Evolutionary conservation across 2,888 invertebrate species (phyloP).

Genomic region (Lacanobia wlatinum): DNA sequence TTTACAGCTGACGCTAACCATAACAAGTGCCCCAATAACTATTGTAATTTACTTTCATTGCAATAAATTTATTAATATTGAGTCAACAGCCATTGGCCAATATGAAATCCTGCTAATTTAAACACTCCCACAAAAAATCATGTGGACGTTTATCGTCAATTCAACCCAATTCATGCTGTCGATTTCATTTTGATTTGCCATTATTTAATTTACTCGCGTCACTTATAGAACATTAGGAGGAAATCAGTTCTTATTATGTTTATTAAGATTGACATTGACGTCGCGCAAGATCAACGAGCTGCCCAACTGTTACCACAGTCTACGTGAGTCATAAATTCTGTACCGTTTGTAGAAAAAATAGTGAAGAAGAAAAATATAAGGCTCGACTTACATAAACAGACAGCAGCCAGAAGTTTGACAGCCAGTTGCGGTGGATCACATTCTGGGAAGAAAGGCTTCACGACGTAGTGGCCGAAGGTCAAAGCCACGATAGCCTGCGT

Average conservation of each 20-base stretch:
- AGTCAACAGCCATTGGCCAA: conserved; percentile 6
- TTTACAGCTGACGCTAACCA: conserved; percentile 2
- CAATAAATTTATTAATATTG: conserved; percentile 9
- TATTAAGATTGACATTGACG: conserved; percentile 47
- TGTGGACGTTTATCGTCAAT: conserved; percentile 40
- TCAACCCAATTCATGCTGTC: conserved; percentile 52
- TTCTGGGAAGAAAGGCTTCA: conserved; percentile 95
- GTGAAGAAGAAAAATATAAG: not conserved
- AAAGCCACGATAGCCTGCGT: conserved; percentile 96
- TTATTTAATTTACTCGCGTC: conserved; percentile 50
- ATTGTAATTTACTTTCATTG: conserved; percentile 25
- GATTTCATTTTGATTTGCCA: conserved; percentile 54
- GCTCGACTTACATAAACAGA: conserved; percentile 94
- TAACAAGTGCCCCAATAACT: not conserved
- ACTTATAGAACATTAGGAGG: conserved; percentile 35
- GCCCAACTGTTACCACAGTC: not conserved
- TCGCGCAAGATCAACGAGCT: conserved; percentile 17
- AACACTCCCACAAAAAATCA: conserved; percentile 26
- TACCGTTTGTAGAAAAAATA: not conserved
- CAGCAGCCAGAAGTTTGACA: conserved; percentile 95
- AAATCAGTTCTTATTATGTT: conserved; percentile 43
- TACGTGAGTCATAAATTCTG: not conserved
- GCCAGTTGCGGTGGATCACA: conserved; percentile 94
- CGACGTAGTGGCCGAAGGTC: conserved; percentile 97
- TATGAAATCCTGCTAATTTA: conserved; percentile 31